Evolutionary conservation across 1,140 invertebrate genomes (phyloP).

Genomic region (Micrasema longulum): DNA sequence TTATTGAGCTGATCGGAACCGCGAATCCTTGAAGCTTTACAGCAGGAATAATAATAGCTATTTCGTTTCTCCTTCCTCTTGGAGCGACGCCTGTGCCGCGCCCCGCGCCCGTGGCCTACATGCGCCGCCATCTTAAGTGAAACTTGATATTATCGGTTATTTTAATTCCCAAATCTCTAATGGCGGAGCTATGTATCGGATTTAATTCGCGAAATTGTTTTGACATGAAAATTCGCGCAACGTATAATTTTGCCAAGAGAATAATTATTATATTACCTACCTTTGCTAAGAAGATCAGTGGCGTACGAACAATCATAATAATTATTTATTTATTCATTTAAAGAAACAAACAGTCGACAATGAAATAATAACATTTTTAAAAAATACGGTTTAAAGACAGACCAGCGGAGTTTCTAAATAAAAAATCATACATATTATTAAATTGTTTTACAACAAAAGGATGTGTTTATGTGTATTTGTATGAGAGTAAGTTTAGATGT

Average conservation of each 20-base stretch:
- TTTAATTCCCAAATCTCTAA: constrained; percentile 19
- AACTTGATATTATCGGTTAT: constrained; percentile 1
- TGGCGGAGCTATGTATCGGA: constrained; percentile 5
- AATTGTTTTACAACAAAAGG: no score
- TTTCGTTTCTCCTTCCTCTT: no score
- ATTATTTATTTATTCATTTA: not conserved
- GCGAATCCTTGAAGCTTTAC: constrained; percentile 37
- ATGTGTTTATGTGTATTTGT: no score
- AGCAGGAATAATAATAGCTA: not conserved
- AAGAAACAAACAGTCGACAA: no score
- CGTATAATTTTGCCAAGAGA: not conserved
- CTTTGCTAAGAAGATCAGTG: not conserved
- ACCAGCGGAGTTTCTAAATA: no score
- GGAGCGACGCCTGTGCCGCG: not conserved
- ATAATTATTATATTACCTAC: not conserved
- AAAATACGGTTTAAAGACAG: no score
- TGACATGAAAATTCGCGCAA: constrained; percentile 15
- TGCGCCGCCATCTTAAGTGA: constrained; percentile 17
- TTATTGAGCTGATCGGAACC: constrained; percentile 5
- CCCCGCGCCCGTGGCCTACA: not conserved
- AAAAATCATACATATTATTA: no score
- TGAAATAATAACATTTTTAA: no score
- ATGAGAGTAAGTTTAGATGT: no score
- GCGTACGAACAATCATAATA: not conserved
- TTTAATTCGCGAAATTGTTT: constrained; percentile 16